Base-by-base conservation (phyloP, 2,888 invertebrate species). In the Phragmatobia fuliginosa region DNA sequence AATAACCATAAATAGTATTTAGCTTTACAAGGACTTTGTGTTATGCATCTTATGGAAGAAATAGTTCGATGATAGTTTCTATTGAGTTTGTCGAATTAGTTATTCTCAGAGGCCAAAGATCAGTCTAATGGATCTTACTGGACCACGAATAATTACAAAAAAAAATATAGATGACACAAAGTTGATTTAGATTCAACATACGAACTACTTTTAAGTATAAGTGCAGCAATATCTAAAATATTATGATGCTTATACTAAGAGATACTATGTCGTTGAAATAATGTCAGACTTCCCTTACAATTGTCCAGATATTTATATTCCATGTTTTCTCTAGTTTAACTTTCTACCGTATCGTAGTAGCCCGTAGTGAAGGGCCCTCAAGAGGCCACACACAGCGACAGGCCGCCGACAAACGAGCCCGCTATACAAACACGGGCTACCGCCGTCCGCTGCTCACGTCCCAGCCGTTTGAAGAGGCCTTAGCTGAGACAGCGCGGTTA, bases 321-420 rank as follows among this genome's bases (percentile, higher is more conserved):
- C 60, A 71, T 74, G 80, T 80, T 80, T 80, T 78, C 74, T 66
- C 69, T 81, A 74, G 73, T 78, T 72, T 71, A 73, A 74, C 64
- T 85, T 76, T 75, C 78, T 72, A 83, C 72, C 80, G 83, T 73
- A 74, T 73, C 70, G 67, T 63, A 77, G 69, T 62, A 56, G 68
- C 68, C 62, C 36, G 36, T 45, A 49, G 74, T 75, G 68, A 72
- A 75, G 76, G 41, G 80, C 72, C 68, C 74, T 80, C 77, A 71
- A 73, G 85, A 84, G 89, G 79, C 90, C 89, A 87, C 90, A 88
- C 92, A 88, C 86, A 89, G 83, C 88, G 92, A 88, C 86, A 87
- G 85, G 85, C 78, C 82, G 86, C 89, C 90, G 89, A 87, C 88
- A 90, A 87, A 87, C 85, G 87, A 71, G 77, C 72, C 87, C 88